These are phyloP conservation scores for Drosophila nr. fundita DNA, from an alignment of 2,888 invertebrate species.

Conservation along the genomic window DNA sequence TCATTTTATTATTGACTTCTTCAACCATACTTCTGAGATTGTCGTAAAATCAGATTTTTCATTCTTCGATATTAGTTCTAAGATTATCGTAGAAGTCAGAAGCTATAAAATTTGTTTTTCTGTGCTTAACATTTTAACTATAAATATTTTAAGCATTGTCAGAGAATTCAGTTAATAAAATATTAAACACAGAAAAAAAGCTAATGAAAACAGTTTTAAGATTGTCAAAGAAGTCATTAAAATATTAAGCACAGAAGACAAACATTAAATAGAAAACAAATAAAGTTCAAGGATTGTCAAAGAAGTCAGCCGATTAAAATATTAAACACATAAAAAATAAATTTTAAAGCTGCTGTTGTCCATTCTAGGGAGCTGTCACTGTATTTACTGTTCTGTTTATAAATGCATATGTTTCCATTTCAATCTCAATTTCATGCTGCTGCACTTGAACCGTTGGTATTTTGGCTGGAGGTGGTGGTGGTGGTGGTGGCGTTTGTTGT, in stretches of 20 bases:
- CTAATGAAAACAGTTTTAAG: neutral
- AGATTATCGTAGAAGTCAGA: neutral
- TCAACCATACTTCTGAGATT: neutral
- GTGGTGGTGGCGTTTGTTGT: conserved; percentile 35
- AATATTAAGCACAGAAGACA: neutral
- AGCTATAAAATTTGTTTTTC: neutral
- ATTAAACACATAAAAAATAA: neutral
- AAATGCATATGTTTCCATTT: neutral
- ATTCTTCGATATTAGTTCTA: neutral
- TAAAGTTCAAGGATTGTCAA: neutral
- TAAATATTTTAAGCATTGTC: neutral
- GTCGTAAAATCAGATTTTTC: neutral
- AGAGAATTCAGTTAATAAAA: neutral
- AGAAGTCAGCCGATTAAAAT: neutral
- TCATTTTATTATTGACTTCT: neutral
- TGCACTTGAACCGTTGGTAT: conserved; percentile 80
- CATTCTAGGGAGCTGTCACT: neutral
- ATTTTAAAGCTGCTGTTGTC: neutral
- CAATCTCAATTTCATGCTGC: conserved; percentile 11
- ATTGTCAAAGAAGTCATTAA: neutral
- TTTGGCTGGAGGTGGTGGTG: conserved; percentile 39
- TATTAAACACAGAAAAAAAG: no score
- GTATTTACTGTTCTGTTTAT: neutral
- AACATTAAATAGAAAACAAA: neutral
- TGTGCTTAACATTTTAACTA: neutral